Evolutionary conservation across 1,140 invertebrate species (phyloP), one percentile per base, ranked within the genome.

Genomic region (Orius insidiosus): DNA sequence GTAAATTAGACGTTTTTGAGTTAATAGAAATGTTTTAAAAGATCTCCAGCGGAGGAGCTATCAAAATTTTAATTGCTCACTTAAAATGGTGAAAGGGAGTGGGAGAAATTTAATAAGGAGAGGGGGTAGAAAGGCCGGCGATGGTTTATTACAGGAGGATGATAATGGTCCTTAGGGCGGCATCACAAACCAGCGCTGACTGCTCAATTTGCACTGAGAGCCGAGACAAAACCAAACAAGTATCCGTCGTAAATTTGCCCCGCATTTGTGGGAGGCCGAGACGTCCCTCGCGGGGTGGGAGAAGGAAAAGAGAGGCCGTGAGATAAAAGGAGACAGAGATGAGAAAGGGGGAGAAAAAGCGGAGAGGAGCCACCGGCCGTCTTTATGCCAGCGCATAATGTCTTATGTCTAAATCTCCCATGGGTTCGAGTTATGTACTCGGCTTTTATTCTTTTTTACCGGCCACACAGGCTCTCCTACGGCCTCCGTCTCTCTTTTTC

Each of bases 201-300:
- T 35, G 34, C 34, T 35, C 31, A 45, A 36, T 34, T 45, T 36
- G 44, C 31, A 45, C 30, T 11, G 35, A 15, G 35, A 15, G 14
- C 35, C 31, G 13, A 34, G 24, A 38, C 45, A 46, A 46, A 46
- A 46, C 45, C 45, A 46, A 46, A 46, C 45, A 46, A 46, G 45
- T 34, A 46, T 35, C 45, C 45, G 35, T 46, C 45, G 45, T 46
- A 46, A 46, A 46, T 46, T 46, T 46, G 45, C 36, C 31, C 24
- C 44, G 31, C 31, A 36, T 35, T 46, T 46, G 45, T 46, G 45
- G 45, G 45, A 46, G 45, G 45, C 33, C 45, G 19, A 7, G 7
- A 11, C 41, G 18, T 24, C n/a, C 18, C n/a, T n/a, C 11, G 9
- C 15, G 16, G n/a, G 15, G 15, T 13, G 38, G 35, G 24, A 24